Base-by-base conservation (phyloP, 2,797 vertebrate species). In the Fundulus diaphanus region DNA sequence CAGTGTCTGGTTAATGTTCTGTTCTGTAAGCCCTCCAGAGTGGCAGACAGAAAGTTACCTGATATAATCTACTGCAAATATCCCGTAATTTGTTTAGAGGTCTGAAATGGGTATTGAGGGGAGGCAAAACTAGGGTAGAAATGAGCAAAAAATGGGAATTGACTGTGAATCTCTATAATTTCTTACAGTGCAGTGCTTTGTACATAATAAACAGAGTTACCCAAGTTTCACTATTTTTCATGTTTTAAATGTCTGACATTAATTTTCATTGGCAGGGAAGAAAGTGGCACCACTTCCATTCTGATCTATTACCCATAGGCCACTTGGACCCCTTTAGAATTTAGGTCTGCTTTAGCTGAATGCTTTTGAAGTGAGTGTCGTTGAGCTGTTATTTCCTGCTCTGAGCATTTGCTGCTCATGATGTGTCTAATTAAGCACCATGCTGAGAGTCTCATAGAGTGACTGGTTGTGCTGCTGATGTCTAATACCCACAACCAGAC, bases 381-480 rank as follows among this genome's bases (percentile, higher is more conserved):
- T 82, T 80, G 66, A 63, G 85, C 80, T 91, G 90, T 93, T 87
- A 92, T 92, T 93, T 94, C 89, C 90, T 92, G 90, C 82, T 88
- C 82, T 51, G 80, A 91, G 72, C 75, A 16, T 84, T 90, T 83
- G 88, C 90, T 72, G 76, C 78, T 90, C 88, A 89, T 70, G 51
- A 89, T 78, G 80, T 92, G 84, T 94, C 88, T 91, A 92, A 94
- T 94, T 93, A 93, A 93, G 87, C 73, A 57, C 76, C 73, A 80
- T 61, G 83, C 85, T 27, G 85, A 82, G 84, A 68, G 78, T 91
- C 81, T 80, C 81, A 76, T 77, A 79, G 83, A 86, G 88, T 75
- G 83, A 69, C 80, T 77, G 37, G 74, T 80, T 80, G 79, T 35
- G 72, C 81, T 40, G 31, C 82, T 83, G 84, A 75, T 84, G 85